Percentiles rank a stretch among this genome's conserved stretches.
phyloP scores from a whole-genome alignment of 2,797 vertebrate species.

The Phoxinus dragarum region DNA sequence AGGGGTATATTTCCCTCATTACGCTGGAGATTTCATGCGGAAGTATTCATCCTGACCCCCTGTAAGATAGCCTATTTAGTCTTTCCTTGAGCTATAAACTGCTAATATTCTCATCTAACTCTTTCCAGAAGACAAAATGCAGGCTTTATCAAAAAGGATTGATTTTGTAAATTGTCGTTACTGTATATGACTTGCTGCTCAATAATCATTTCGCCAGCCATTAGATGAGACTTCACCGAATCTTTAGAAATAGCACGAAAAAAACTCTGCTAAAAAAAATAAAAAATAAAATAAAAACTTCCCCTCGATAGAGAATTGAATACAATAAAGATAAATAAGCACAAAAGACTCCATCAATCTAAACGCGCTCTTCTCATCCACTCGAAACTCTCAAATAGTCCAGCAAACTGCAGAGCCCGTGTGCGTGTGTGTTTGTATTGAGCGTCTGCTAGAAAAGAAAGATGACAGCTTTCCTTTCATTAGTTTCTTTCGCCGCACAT shows the following conservation, averaged over 20 bases:
- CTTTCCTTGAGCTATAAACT: not conserved
- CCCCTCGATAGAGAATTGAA: constrained; percentile 22
- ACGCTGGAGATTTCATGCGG: not conserved
- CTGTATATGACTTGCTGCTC: not conserved
- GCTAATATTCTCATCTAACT: not conserved
- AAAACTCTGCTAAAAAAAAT: not conserved
- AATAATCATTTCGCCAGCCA: constrained; percentile 12
- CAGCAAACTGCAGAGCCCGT: not conserved
- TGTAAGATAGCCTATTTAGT: not conserved
- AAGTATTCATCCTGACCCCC: not conserved
- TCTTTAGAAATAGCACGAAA: not conserved
- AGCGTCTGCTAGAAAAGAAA: not conserved
- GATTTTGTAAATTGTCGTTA: not conserved
- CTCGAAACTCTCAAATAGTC: constrained; percentile 26
- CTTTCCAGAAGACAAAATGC: not conserved
- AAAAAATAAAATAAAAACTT: too few species aligned
- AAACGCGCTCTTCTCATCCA: constrained; percentile 33
- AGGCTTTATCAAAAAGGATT: not conserved
- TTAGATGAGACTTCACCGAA: constrained; percentile 20
- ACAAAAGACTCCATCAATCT: constrained; percentile 42
- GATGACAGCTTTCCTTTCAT: constrained; percentile 38
- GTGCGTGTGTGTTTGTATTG: not conserved
- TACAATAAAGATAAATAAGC: constrained; percentile 27
- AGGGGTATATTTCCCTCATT: too few species aligned
- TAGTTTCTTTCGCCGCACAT: constrained; percentile 6